Evolutionary conservation across 2,888 invertebrate genomes (phyloP).

Genomic region (Agrochola litura): DNA sequence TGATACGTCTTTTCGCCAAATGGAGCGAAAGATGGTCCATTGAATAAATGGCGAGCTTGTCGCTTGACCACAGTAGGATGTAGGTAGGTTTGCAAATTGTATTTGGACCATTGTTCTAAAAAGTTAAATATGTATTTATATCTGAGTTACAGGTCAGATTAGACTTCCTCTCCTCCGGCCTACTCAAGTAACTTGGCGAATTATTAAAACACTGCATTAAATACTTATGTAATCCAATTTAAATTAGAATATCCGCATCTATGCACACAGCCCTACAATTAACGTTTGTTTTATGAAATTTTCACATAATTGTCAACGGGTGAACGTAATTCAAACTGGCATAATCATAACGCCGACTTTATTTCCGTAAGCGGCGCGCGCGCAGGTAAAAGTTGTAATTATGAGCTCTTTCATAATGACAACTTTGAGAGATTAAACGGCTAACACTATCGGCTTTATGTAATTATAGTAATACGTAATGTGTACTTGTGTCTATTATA

Average conservation of each 20-base stretch:
- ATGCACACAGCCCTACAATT: slow-evolving; percentile 53
- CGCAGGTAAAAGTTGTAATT: slow-evolving; percentile 67
- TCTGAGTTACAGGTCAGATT: neutral
- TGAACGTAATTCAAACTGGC: slow-evolving; percentile 63
- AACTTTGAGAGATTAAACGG: slow-evolving; percentile 46
- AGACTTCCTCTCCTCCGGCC: neutral
- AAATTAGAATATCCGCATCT: slow-evolving; percentile 15
- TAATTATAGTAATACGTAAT: slow-evolving; percentile 55
- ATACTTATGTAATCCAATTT: slow-evolving; percentile 27
- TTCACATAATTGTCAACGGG: slow-evolving; percentile 64
- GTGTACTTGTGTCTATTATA: slow-evolving; percentile 14
- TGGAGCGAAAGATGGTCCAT: slow-evolving; percentile 11
- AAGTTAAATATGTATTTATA: neutral
- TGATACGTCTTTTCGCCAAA: slow-evolving; percentile 24
- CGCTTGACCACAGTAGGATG: neutral
- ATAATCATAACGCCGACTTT: slow-evolving; percentile 55
- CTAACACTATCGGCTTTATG: slow-evolving; percentile 51
- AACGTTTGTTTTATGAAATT: slow-evolving; percentile 63
- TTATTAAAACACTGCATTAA: slow-evolving; percentile 4
- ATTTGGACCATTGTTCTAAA: neutral
- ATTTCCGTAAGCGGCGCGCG: slow-evolving; percentile 60
- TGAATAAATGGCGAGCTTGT: slow-evolving; percentile 4
- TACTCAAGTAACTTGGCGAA: neutral
- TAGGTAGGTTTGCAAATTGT: no score
- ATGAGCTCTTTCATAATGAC: slow-evolving; percentile 60